phyloP scores from a whole-genome alignment of 2,888 invertebrate species.

The Oxystoma pomonae region DNA sequence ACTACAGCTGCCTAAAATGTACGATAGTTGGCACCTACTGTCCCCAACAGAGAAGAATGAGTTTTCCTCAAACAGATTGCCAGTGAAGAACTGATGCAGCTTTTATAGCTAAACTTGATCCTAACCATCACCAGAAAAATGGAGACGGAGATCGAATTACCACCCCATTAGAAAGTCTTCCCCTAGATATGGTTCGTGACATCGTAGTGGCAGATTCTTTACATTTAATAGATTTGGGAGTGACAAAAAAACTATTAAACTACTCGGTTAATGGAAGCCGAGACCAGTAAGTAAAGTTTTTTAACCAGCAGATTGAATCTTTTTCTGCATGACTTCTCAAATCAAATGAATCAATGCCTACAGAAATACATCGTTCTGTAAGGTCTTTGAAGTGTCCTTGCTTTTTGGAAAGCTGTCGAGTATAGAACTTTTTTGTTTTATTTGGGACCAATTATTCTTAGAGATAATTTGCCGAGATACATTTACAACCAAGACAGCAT shows the following conservation, averaged over 20 bases:
- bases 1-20: no score
- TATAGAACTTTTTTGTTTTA: not conserved
- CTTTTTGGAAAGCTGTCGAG: not conserved
- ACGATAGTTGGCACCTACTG: no score
- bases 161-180: no score
- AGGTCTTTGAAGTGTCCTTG: not conserved
- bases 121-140: no score
- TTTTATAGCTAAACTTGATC: no score
- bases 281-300: not conserved
- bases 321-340: not conserved
- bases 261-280: not conserved
- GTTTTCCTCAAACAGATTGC: no score
- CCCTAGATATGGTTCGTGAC: conserved; percentile 31
- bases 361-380: not conserved
- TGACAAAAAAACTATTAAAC: not conserved
- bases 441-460: not conserved
- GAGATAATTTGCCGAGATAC: not conserved
- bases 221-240: conserved; percentile 29
- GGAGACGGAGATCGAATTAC: no score
- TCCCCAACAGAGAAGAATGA: no score
- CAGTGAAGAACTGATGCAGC: no score
- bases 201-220: conserved; percentile 28
- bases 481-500: conserved; percentile 6
- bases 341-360: not conserved
- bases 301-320: not conserved